phyloP scores from a whole-genome alignment of 2,113 vertebrate species.

The Crotalus horridus region DNA sequence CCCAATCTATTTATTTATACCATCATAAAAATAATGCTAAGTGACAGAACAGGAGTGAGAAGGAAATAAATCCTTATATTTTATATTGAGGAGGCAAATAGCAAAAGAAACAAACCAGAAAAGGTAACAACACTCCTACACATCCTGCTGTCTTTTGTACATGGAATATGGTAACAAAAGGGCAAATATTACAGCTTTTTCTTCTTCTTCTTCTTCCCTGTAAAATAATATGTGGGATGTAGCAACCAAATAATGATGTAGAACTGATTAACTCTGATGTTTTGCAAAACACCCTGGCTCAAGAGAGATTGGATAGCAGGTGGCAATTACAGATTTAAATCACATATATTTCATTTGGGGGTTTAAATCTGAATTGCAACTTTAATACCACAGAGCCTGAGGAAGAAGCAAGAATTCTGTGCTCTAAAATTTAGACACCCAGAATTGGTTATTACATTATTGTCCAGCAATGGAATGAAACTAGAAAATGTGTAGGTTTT shows the following conservation, averaged over 20 bases:
- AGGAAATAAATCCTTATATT: not conserved
- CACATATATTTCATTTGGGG: slow-evolving; percentile 34
- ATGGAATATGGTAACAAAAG: not conserved
- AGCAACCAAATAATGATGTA: slow-evolving; percentile 32
- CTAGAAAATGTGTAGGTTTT: not conserved
- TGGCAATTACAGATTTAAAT: slow-evolving; percentile 46
- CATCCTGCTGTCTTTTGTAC: not conserved
- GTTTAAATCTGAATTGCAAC: slow-evolving; percentile 33
- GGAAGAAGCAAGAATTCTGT: slow-evolving; percentile 32
- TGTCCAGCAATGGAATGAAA: slow-evolving; percentile 16
- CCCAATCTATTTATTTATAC: not conserved
- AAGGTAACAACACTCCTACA: slow-evolving; percentile 11
- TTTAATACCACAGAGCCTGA: slow-evolving; percentile 50
- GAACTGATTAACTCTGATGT: slow-evolving; percentile 42
- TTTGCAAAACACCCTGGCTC: slow-evolving; percentile 1
- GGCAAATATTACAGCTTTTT: not conserved
- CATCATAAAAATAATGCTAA: not conserved
- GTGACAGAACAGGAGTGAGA: not conserved
- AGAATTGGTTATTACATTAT: not conserved
- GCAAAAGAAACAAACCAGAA: not conserved
- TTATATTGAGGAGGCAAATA: not conserved
- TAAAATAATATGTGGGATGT: slow-evolving; percentile 10
- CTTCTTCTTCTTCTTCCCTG: not conserved
- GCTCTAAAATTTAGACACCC: slow-evolving; percentile 14
- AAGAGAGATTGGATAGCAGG: slow-evolving; percentile 52